phyloP scores from a whole-genome alignment of 2,113 vertebrate species.

The Neolamprologus caudopunctatus region DNA sequence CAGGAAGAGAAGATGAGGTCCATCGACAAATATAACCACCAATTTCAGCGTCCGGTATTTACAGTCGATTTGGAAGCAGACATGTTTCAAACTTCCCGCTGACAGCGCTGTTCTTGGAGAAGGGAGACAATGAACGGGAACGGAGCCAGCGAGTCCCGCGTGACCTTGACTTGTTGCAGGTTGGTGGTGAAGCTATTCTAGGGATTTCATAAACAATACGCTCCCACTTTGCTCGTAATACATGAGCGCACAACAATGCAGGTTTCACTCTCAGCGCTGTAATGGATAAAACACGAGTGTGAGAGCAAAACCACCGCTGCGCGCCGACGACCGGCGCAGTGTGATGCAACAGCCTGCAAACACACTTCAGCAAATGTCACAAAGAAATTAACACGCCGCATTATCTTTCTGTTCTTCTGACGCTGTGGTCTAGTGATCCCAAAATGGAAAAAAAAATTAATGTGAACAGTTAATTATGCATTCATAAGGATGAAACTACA shows the following conservation, averaged over 20 bases:
- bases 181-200: conserved; percentile 3
- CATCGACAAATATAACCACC: neutral
- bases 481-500: neutral
- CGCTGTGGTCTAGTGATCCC: neutral
- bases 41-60: neutral
- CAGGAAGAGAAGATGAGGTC: neutral
- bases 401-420: neutral
- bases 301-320: neutral
- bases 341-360: conserved; percentile 37
- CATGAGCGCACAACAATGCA: neutral
- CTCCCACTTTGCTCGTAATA: conserved; percentile 6
- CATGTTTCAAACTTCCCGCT: conserved; percentile 17
- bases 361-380: neutral
- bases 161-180: conserved; percentile 14
- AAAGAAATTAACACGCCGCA: neutral
- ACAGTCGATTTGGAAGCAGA: neutral
- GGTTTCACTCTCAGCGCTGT: neutral
- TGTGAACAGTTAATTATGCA: neutral
- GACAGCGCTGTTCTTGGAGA: conserved; percentile 5
- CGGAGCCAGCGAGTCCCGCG: neutral
- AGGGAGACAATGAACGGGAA: conserved; percentile 23
- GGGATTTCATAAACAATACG: conserved; percentile 8
- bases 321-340: neutral
- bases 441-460: fast-evolving
- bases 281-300: neutral